phyloP scores from a whole-genome alignment of 2,113 vertebrate genomes.

The Protobothrops flavoviridis region DNA sequence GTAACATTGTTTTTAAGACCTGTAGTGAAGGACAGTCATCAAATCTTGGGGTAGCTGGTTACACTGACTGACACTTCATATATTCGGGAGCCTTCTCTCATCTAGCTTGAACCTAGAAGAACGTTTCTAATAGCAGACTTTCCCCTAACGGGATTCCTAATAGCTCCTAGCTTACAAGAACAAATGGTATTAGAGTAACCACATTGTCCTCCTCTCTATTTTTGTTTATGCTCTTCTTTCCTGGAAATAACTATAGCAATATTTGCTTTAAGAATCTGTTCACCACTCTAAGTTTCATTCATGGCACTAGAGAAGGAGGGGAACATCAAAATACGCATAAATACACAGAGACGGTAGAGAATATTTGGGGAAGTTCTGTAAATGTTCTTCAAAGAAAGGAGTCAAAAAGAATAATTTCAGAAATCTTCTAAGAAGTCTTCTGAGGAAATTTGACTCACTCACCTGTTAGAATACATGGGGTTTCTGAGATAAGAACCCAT shows the following conservation, averaged over 20 bases:
- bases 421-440: not conserved
- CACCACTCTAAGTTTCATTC: not conserved
- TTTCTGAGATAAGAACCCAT: not conserved
- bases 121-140: not conserved
- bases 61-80: not conserved
- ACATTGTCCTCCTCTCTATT: not conserved
- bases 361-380: not conserved
- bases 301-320: not conserved
- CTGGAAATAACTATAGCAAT: not conserved
- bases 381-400: not conserved
- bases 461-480: not conserved
- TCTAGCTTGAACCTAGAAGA: not conserved
- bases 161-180: not conserved
- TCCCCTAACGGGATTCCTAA: not conserved
- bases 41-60: not conserved
- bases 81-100: not conserved
- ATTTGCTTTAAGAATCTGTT: not conserved
- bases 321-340: not conserved
- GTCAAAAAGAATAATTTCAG: not conserved
- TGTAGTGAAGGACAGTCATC: not conserved
- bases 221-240: not conserved
- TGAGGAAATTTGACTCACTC: not conserved
- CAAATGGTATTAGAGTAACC: not conserved
- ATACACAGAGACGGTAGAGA: not conserved
- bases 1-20: not conserved